Conservation (phyloP, 2,113 vertebrate genomes). For the Sander vitreus region DNA sequence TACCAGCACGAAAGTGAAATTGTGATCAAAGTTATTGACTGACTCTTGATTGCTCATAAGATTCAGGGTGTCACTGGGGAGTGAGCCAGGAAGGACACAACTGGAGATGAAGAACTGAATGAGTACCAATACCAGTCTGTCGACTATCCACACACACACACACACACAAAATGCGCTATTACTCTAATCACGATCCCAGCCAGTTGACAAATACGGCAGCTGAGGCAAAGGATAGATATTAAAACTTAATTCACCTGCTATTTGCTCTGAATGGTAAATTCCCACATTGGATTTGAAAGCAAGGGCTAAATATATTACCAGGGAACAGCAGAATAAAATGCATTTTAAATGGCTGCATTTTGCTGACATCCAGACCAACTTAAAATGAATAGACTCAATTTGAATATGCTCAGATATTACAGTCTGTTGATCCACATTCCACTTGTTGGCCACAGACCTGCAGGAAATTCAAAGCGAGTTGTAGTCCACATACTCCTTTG, state of each 20-base stretch:
- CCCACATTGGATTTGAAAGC: conserved; percentile 25
- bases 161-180: neutral
- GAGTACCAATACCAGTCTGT: conserved; percentile 43
- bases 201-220: conserved; percentile 44
- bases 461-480: neutral
- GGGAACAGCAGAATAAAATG: neutral
- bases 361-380: conserved; percentile 17
- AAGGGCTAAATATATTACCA: conserved; percentile 22
- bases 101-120: conserved; percentile 39
- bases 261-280: conserved; percentile 56
- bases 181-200: conserved; percentile 30
- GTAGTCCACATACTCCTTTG: neutral
- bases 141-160: neutral
- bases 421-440: conserved; percentile 8
- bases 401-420: conserved; percentile 23
- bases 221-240: conserved; percentile 49
- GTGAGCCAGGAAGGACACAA: conserved; percentile 37
- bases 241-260: conserved; percentile 48
- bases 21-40: conserved; percentile 56
- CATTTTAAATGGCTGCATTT: conserved; percentile 28
- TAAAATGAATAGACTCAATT: neutral
- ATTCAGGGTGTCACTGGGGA: conserved; percentile 50
- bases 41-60: conserved; percentile 43
- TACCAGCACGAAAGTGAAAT: conserved; percentile 36
- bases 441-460: neutral